Base-by-base conservation (phyloP, 23 tunicate genomes). In the Phallusia fumigata region DNA sequence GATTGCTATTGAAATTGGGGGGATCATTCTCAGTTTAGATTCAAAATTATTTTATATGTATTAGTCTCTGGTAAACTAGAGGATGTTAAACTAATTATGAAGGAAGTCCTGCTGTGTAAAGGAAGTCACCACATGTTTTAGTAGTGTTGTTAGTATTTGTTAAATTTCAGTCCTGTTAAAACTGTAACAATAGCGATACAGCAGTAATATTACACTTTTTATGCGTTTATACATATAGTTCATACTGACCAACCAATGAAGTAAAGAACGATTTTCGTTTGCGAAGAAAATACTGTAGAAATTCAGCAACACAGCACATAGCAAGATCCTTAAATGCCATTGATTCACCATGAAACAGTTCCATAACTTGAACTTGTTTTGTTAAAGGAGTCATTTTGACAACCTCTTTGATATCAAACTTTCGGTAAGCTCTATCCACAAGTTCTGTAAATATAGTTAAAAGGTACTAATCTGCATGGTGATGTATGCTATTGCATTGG, bases 291-390 rank as follows among this genome's bases (percentile, higher is more conserved):
- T 92, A 88, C 31, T 69, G 36, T 10, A 85, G 31, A 52, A 92
- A 80, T 81, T 88, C 76, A 11, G 83, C 76, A 24, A 86, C 81
- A 45, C 85, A 80, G 5, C 86, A 52, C 97, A 92, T 92, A 0
- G 97, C 97, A 32, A 92, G 72, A 36, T 92, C 97, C 76, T 92
- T 92, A 77, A 92, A 92, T 21, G 97, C 92, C 76, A 92, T 28
- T 22, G 91, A 87, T 26, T 86, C 89, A 30, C 97, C 97, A 69
- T 92, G 97, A 88, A 91, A 87, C 34, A 92, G 73, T 45, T 92
- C 97, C 88, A 86, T 30, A 18, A 92, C 76, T 26, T 92, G 80
- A 6, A 88, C 47, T 16, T 79, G 86, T 75, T 88, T 83, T 36
- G 74, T 82, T 30, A 92, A 65, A 10, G 73, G 16, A 33, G 58